phyloP scores from a whole-genome alignment of 2,888 invertebrate species.

The Schrankia costaestrigalis region DNA sequence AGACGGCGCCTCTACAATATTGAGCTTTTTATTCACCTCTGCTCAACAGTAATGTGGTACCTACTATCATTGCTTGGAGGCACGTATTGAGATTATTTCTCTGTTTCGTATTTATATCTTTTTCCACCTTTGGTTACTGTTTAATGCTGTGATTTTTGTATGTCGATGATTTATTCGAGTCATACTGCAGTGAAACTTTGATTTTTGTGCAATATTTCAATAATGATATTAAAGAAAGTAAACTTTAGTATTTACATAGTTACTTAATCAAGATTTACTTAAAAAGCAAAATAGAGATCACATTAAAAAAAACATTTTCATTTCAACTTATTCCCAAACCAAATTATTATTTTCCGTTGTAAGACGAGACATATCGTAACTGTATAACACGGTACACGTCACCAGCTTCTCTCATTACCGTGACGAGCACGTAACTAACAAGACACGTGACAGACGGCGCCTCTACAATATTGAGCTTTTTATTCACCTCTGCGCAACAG shows the following conservation, averaged over 20 bases:
- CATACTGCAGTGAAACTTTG: too few relatives aligned
- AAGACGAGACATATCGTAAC: conserved; percentile 11
- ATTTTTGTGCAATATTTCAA: too few relatives aligned
- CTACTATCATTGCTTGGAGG: background rate
- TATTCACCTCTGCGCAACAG: conserved; percentile 13
- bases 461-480: conserved; percentile 24
- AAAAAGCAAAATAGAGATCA: too few relatives aligned
- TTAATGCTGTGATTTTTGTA: too few relatives aligned
- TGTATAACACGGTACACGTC: conserved; percentile 17
- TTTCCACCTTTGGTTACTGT: too few relatives aligned
- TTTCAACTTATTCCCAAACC: too few relatives aligned
- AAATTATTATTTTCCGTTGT: conserved; percentile 1
- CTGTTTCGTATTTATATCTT: too few relatives aligned
- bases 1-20: conserved; percentile 28
- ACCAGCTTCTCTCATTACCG: conserved; percentile 35
- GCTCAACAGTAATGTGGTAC: background rate
- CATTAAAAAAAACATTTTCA: too few relatives aligned
- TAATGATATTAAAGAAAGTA: too few relatives aligned
- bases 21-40: conserved; percentile 21
- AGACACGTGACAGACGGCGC: conserved; percentile 38
- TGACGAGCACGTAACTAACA: conserved; percentile 44
- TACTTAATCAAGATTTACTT: too few relatives aligned
- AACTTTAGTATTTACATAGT: too few relatives aligned
- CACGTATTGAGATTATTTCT: background rate
- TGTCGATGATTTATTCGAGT: too few relatives aligned